Base-by-base conservation (phyloP, 2,113 vertebrate genomes). In the Onychostoma macrolepis region DNA sequence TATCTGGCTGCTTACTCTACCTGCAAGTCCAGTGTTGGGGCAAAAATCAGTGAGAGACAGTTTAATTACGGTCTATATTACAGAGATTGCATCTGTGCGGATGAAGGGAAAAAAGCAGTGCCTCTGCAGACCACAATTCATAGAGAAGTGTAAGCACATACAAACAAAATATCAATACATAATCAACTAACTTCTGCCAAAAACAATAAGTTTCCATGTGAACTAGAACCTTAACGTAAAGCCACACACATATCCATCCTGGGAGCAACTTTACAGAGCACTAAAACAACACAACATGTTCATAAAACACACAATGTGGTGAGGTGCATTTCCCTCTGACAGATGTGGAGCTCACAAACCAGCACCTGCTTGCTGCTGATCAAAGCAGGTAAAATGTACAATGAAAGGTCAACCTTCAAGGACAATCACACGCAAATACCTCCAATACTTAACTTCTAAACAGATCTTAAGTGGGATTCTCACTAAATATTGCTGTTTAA, bases 71-170 rank as follows among this genome's bases (percentile, higher is more conserved):
- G 72, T 75, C 24, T 75, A 15, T 50, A 11, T 78, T 53, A 50
- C 45, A 78, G 48, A 78, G 28, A 79, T 36, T 24, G 30, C 8
- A 10, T 19, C 45, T 71, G 43, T 36, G 26, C 15, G 5, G 65
- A 71, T 15, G 9, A 21, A 69, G 24, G 24, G 28, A 24, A 28
- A 81, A 81, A 28, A 28, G 24, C 58, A 43, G 56, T 26, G 56
- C 24, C 24, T 65, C 19, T 81, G 36, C n/a, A 6, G 56, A 65
- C 56, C 7, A 78, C 28, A 53, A 28, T 50, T 83, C 43, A 83
- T 67, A 83, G 80, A 48, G 63, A 45, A 81, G 58, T 65, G n/a
- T 45, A 82, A 67, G 38, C 58, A 80, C 56, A 43, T 15, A 80
- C 24, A 81, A 43, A 36, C 11, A 53, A 71, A 69, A 53, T 21